These are phyloP conservation scores for Ceramica pisi DNA, from an alignment of 2,888 invertebrate genomes.

Conservation along the genomic window DNA sequence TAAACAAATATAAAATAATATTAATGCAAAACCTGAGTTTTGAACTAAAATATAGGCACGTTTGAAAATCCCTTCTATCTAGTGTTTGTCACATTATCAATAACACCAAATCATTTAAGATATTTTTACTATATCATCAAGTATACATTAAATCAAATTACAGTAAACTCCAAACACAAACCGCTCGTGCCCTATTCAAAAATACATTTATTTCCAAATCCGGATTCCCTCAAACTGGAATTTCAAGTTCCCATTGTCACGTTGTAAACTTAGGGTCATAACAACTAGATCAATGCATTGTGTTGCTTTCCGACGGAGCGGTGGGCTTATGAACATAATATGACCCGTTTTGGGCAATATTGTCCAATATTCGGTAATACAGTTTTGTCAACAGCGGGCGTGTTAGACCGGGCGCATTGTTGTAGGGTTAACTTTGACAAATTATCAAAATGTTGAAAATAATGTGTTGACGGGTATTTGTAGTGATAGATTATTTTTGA, in stretches of 20 bases:
- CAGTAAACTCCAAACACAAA: slow-evolving; percentile 40
- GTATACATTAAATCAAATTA: slow-evolving; percentile 62
- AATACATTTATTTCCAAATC: slow-evolving; percentile 52
- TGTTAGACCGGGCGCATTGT: slow-evolving; percentile 76
- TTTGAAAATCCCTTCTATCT: too few relatives aligned
- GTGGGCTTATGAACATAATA: slow-evolving; percentile 83
- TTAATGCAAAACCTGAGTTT: too few relatives aligned
- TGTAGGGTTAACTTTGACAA: slow-evolving; percentile 87
- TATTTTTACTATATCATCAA: slow-evolving; percentile 25
- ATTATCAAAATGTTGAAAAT: slow-evolving; percentile 80
- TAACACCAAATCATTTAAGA: not conserved
- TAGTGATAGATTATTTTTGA: slow-evolving; percentile 61
- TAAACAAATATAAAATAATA: too few relatives aligned
- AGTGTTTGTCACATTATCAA: not conserved
- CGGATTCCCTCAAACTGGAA: slow-evolving; percentile 79
- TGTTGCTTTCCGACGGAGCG: slow-evolving; percentile 78
- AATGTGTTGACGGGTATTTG: slow-evolving; percentile 80
- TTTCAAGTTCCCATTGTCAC: slow-evolving; percentile 84
- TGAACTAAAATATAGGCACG: too few relatives aligned
- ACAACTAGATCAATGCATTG: slow-evolving; percentile 86
- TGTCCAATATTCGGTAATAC: slow-evolving; percentile 90
- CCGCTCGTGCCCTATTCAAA: slow-evolving; percentile 62
- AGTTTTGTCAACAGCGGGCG: slow-evolving; percentile 90
- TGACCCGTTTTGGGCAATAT: slow-evolving; percentile 87
- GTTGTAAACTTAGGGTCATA: slow-evolving; percentile 84